Conservation (phyloP, 2,888 invertebrate genomes). For the Oscheius onirici region DNA sequence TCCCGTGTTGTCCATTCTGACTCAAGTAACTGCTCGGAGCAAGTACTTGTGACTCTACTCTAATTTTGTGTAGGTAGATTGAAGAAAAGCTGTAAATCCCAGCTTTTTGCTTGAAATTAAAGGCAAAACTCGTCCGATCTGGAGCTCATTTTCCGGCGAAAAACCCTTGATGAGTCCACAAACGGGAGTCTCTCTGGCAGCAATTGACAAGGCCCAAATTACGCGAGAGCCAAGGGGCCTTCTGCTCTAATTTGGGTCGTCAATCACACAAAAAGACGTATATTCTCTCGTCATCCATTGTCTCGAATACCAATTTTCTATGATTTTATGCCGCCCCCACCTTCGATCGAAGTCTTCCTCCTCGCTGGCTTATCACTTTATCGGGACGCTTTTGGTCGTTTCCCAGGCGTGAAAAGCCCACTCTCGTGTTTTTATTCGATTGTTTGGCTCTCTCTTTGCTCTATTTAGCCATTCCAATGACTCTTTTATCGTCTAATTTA, state of each 20-base stretch:
- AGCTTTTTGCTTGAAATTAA: too few species aligned
- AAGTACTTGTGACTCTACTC: not conserved
- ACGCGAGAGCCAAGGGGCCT: not conserved
- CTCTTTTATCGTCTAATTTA: too few species aligned
- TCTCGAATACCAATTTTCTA: not conserved
- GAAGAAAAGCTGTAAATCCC: too few species aligned
- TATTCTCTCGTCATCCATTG: not conserved
- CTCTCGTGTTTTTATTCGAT: not conserved
- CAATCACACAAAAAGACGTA: not conserved
- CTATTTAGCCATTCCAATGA: not conserved
- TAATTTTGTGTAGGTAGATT: too few species aligned
- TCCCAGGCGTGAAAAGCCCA: constrained; percentile 2
- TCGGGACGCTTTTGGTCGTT: not conserved
- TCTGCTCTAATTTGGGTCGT: not conserved
- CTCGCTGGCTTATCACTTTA: not conserved
- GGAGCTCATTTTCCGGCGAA: too few species aligned
- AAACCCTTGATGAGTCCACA: too few species aligned
- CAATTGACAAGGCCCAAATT: not conserved
- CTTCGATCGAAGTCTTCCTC: not conserved
- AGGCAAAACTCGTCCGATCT: too few species aligned
- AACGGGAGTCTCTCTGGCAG: not conserved
- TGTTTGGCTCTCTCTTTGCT: not conserved
- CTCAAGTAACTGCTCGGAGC: not conserved
- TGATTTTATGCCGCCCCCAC: not conserved
- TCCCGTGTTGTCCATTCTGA: not conserved